These are phyloP conservation scores for Dendropsophus ebraccatus DNA, from an alignment of 2,113 vertebrate species.

Conservation along the genomic window DNA sequence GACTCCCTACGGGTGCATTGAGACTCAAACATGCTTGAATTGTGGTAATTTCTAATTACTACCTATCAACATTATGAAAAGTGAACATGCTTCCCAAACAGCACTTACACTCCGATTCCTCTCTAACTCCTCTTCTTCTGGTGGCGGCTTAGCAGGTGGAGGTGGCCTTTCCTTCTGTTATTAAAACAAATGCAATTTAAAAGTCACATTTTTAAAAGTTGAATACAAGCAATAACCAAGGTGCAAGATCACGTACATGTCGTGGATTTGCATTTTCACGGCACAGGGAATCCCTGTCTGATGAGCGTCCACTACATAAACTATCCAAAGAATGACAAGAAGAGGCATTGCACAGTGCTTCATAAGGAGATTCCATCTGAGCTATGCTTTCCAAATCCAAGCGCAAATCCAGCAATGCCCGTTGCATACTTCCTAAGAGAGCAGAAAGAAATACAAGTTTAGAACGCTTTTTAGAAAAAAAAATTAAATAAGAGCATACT, in stretches of 20 bases:
- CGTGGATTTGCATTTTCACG: slow-evolving; percentile 72
- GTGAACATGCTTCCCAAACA: slow-evolving; percentile 66
- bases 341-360: slow-evolving; percentile 89
- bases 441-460: too few species aligned
- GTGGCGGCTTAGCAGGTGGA: slow-evolving; percentile 79
- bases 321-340: slow-evolving; percentile 96
- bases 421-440: slow-evolving; percentile 80
- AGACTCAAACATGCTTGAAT: too few species aligned
- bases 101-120: slow-evolving; percentile 66
- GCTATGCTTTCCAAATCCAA: slow-evolving; percentile 76
- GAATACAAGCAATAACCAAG: not conserved
- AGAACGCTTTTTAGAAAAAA: too few species aligned
- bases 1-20: too few species aligned
- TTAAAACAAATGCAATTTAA: not conserved
- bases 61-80: not conserved
- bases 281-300: slow-evolving; percentile 84
- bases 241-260: not conserved
- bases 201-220: not conserved
- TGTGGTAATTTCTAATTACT: too few species aligned
- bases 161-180: slow-evolving; percentile 82
- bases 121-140: slow-evolving; percentile 78
- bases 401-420: slow-evolving; percentile 80
- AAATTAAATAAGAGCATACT: too few species aligned
- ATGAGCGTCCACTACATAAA: slow-evolving; percentile 89
- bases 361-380: slow-evolving; percentile 90